Conservation (phyloP, 2,888 invertebrate species). For the Perdita meconis region DNA sequence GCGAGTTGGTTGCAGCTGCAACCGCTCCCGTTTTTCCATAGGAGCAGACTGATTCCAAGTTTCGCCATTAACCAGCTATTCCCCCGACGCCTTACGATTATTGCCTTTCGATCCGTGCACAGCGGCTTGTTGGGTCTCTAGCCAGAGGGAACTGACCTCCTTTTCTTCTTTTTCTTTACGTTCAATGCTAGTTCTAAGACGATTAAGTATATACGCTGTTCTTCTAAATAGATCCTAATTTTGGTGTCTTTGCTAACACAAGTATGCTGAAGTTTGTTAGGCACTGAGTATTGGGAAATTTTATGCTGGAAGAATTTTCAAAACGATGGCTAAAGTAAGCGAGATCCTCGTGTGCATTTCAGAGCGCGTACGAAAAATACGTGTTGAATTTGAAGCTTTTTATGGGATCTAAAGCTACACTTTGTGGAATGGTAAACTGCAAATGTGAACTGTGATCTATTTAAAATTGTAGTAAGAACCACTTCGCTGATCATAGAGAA, state of each 20-base stretch:
- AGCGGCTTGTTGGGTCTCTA: slow-evolving; percentile 28
- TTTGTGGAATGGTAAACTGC: too few species aligned
- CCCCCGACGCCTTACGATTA: slow-evolving; percentile 50
- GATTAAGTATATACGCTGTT: neutral
- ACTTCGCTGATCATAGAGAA: too few species aligned
- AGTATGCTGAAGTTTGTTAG: too few species aligned
- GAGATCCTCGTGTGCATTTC: too few species aligned
- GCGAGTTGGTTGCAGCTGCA: slow-evolving; percentile 9
- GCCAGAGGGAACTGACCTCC: neutral
- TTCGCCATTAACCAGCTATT: slow-evolving; percentile 61
- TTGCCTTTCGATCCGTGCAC: slow-evolving; percentile 43
- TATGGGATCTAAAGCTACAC: too few species aligned
- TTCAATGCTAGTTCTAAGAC: slow-evolving; percentile 9
- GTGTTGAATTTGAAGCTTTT: too few species aligned
- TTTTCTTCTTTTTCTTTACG: slow-evolving; percentile 2
- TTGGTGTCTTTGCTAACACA: neutral
- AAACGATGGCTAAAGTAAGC: too few species aligned
- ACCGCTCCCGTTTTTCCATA: slow-evolving; percentile 41
- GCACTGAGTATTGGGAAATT: too few species aligned
- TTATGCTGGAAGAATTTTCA: too few species aligned
- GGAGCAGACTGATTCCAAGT: slow-evolving; percentile 50
- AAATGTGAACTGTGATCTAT: too few species aligned
- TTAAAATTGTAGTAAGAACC: too few species aligned
- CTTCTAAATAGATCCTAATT: neutral
- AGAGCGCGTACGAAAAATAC: too few species aligned